Evolutionary conservation across 2,113 vertebrate species (phyloP), one percentile per base, ranked within the genome.

Genomic region (Lethenteron camtschaticum): DNA sequence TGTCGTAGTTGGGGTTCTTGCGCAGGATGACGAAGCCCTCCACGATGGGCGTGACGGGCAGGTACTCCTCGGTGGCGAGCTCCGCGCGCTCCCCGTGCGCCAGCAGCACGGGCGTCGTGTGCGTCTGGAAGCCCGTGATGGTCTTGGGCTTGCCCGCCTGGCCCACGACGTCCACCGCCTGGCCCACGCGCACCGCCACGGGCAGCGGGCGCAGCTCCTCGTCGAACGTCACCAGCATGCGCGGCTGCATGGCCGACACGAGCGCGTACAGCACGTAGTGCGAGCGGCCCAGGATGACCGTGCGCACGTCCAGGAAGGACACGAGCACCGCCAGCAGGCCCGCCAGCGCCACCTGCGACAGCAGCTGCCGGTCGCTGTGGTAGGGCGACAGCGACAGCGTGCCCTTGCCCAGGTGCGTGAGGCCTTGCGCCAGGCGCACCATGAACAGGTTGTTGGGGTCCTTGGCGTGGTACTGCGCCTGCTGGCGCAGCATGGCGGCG

Each of bases 371-470:
- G 78, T 99, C 94, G 3, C 91, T 96, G 80, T 99, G 94, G 79
- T 99, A 99, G 3, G 94, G 92, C 72, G 91, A 99, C n/a, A 99
- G 83, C 13, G 94, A 96, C 66, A 99, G 84, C 0, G 94, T 96
- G 66, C 94, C 94, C 78, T 99, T 99, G 57, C 94, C 94, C 78
- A 99, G 81, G 74, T 99, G 94, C 70, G 94, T 95, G 78, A 99
- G 82, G 76, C 94, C 94, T 90, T 99, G 78, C 74, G 94, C 92
- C 76, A 99, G 76, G 74, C 92, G 83, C 78, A 96, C 94, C 92
- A 99, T 99, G 81, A 99, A 99, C 74, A 99, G 88, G 73, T 99
- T 99, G 82, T 99, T 99, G 57, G 94, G 94, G 77, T 96, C 94
- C 81, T 99, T 99, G 77, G 92, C 92, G 0, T 99, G 94, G 79